Base-by-base conservation (phyloP, 2,113 vertebrate genomes). In the Geococcyx californianus region DNA sequence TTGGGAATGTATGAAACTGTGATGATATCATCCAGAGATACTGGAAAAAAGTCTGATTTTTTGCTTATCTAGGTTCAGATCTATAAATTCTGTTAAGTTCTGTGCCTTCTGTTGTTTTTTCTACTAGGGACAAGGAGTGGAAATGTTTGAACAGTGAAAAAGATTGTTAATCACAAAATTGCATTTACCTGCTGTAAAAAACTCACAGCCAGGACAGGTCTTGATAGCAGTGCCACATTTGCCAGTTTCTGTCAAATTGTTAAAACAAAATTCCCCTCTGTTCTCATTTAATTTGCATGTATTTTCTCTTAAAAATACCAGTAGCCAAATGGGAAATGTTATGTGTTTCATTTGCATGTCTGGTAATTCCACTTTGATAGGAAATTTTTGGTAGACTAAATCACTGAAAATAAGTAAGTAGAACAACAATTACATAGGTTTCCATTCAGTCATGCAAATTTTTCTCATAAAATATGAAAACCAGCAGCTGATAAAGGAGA, bases 311-410 rank as follows among this genome's bases (percentile, higher is more conserved):
- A 33, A 72, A 86, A 81, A 67, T 77, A 60, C 31, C 60, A 80
- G 55, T 55, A 93, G 45, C 78, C 59, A 38, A 45, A n/a, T 84
- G 59, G 73, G 42, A 85, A 81, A 89, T 68, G 20, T 38, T 87
- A 10, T 77, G 17, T 88, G 49, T 80, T 90, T 75, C 40, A 72
- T 95, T 96, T 93, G 63, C 91, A 90, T 93, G 44, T 76, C 62
- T 96, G 63, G 84, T 93, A 97, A 82, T 87, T 92, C 54, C 84
- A 85, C 54, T 59, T 91, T 0, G 8, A 42, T 60, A 69, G 78
- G 77, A 95, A 76, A 64, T 79, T 84, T 49, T 82, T 93, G 52
- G 28, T 96, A 62, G 36, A 38, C 19, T 66, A 45, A 84, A 56
- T 89, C 47, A 93, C 63, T 94, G 72, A 85, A 76, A 51, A 25